phyloP scores from a whole-genome alignment of 2,888 invertebrate genomes.

The Papilio protenor region DNA sequence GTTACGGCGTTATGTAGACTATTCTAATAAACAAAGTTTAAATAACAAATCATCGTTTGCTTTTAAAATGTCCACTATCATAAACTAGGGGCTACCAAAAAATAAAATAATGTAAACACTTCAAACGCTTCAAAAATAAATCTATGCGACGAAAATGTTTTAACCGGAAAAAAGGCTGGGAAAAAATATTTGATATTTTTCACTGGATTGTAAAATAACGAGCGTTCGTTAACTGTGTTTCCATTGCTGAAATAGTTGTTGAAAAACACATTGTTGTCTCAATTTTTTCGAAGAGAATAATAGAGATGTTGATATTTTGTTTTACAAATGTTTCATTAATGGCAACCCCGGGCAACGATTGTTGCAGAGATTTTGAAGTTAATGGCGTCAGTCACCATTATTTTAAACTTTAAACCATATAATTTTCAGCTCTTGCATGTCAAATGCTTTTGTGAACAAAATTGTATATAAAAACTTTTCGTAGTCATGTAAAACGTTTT shows the following conservation, averaged over 20 bases:
- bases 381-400: slow-evolving; percentile 37
- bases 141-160: slow-evolving; percentile 34
- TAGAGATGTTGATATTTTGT: not conserved
- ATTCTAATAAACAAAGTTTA: slow-evolving; percentile 2
- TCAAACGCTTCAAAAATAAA: slow-evolving; percentile 34
- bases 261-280: not conserved
- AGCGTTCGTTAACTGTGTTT: slow-evolving; percentile 21
- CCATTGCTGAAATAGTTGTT: not conserved
- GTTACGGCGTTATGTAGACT: not conserved
- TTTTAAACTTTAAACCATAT: slow-evolving; percentile 35
- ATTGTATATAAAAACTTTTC: too few species aligned
- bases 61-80: slow-evolving; percentile 31
- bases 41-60: slow-evolving; percentile 24
- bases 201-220: slow-evolving; percentile 39
- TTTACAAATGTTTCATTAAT: not conserved
- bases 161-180: slow-evolving; percentile 23
- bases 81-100: slow-evolving; percentile 18
- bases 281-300: not conserved
- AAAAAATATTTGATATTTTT: slow-evolving; percentile 36
- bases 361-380: slow-evolving; percentile 32
- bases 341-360: not conserved
- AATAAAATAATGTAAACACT: slow-evolving; percentile 31
- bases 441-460: slow-evolving; percentile 22
- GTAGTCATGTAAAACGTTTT: too few species aligned
- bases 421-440: slow-evolving; percentile 17